Evolutionary conservation across 2,888 invertebrate genomes (phyloP), one percentile per base, ranked within the genome.

Genomic region (Meliscaeva auricollis): DNA sequence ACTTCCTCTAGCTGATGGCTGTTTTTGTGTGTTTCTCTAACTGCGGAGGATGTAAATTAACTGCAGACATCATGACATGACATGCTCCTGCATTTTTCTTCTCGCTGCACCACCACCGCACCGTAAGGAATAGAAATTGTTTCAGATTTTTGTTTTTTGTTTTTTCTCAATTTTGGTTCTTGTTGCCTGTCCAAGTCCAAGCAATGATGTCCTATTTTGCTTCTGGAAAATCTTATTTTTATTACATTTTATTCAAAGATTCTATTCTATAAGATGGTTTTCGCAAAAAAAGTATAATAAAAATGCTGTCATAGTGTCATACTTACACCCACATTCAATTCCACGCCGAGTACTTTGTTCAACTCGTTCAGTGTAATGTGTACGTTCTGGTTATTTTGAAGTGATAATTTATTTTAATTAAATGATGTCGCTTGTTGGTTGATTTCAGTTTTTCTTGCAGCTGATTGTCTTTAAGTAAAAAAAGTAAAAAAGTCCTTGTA

Each of bases 1-100:
- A 84, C 84, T 84, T 80, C 84, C 84, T 84, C 72, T 68, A 50
- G 58, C 52, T 72, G 66, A 76, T 84, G 69, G 56, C 66, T 22
- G 64, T 1, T 46, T 26, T 4, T 22, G 1, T 17, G 15, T 30
- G 44, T 17, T 48, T 22, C 46, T 69, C 17, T 72, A 58, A 35
- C 62, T 84, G 84, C 54, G 70, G 84, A 84, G 84, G 84, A 84
- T 84, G 84, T 84, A 84, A 84, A 84, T 84, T 84, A 80, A 84
- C 84, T 84, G 80, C 72, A 46, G 80, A 84, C 84, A 68, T 68
- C 75, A 70, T 26, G 26, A 84, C 84, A 84, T 84, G 84, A 80
- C 80, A 80, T 69, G 60, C 50, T 60, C 68, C 48, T 81, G 38
- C 38, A 13, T 11, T 38, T 38, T 38, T 38, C 38, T 11, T 38